Conservation (phyloP, 2,888 invertebrate species). For the Polydrusus pterygomalis region DNA sequence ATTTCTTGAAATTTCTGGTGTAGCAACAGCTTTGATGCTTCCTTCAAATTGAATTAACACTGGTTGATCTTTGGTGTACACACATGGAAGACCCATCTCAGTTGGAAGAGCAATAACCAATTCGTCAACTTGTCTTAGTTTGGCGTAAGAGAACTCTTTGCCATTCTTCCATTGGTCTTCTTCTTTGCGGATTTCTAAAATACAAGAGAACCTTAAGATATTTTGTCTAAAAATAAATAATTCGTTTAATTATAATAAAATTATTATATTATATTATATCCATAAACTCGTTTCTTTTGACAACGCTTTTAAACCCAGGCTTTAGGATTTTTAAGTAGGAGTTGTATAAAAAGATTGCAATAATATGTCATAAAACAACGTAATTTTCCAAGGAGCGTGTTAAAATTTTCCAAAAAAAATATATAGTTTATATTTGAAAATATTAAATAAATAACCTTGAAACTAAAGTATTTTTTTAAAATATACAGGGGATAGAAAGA, state of each 20-base stretch:
- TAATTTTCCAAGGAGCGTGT: no score
- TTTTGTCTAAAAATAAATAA: background rate
- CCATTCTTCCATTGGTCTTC: constrained; percentile 72
- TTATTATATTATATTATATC: background rate
- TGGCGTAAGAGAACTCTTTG: constrained; percentile 76
- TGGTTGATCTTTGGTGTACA: constrained; percentile 78
- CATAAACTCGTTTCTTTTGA: background rate
- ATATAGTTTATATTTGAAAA: no score
- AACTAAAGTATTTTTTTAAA: no score
- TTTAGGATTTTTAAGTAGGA: no score
- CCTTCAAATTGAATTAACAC: constrained; percentile 74
- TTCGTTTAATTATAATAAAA: background rate
- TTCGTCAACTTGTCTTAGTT: constrained; percentile 76
- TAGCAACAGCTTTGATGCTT: constrained; percentile 71
- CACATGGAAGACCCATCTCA: constrained; percentile 81
- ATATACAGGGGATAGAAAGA: no score
- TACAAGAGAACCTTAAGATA: background rate
- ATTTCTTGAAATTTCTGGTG: constrained; percentile 66
- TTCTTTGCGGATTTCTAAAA: constrained; percentile 68
- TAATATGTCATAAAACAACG: no score
- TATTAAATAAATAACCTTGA: no score
- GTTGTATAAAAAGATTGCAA: no score
- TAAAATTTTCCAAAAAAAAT: no score
- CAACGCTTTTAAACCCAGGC: no score
- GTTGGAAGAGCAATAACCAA: constrained; percentile 80